A percentile compares a stretch with the other conserved stretches of the same genome.
Conservation (phyloP, 2,113 vertebrate genomes). For the Notothenia rossii region DNA sequence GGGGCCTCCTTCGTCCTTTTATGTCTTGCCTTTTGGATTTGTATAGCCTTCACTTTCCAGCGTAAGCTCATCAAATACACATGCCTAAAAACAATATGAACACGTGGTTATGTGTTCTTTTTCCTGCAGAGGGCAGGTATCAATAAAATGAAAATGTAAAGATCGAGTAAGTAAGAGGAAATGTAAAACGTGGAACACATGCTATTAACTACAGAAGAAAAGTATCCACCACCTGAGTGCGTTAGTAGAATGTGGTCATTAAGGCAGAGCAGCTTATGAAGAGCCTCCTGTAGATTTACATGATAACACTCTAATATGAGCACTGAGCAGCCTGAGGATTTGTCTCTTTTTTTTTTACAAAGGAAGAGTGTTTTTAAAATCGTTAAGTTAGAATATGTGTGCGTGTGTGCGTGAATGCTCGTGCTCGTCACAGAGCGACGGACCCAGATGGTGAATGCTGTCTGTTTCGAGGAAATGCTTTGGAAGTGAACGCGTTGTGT, state of each 20-base stretch:
- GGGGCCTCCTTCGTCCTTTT: slow-evolving; percentile 78
- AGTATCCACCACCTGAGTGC: slow-evolving; percentile 35
- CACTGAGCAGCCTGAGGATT: slow-evolving; percentile 50
- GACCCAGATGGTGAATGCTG: slow-evolving; percentile 40
- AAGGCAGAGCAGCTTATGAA: slow-evolving; percentile 71
- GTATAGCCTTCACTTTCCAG: background rate
- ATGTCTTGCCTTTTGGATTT: slow-evolving; percentile 85
- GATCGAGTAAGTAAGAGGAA: background rate
- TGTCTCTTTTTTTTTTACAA: slow-evolving; percentile 3
- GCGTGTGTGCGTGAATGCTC: slow-evolving; percentile 1
- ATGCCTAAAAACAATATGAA: background rate
- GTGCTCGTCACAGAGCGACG: slow-evolving; percentile 4
- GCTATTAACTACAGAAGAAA: slow-evolving; percentile 31
- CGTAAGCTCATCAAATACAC: background rate
- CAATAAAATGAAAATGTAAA: background rate
- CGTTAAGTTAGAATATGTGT: background rate
- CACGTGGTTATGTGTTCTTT: background rate
- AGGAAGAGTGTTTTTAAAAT: slow-evolving; percentile 24
- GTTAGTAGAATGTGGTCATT: slow-evolving; percentile 56
- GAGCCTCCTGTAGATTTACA: slow-evolving; percentile 73
- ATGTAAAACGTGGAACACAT: background rate
- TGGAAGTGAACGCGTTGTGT: slow-evolving; percentile 33
- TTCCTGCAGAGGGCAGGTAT: background rate
- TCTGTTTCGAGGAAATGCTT: slow-evolving; percentile 48
- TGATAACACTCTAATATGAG: slow-evolving; percentile 66